These are phyloP conservation scores for Marmota monax DNA, from an alignment of 2,113 vertebrate species.

Conservation along the genomic window DNA sequence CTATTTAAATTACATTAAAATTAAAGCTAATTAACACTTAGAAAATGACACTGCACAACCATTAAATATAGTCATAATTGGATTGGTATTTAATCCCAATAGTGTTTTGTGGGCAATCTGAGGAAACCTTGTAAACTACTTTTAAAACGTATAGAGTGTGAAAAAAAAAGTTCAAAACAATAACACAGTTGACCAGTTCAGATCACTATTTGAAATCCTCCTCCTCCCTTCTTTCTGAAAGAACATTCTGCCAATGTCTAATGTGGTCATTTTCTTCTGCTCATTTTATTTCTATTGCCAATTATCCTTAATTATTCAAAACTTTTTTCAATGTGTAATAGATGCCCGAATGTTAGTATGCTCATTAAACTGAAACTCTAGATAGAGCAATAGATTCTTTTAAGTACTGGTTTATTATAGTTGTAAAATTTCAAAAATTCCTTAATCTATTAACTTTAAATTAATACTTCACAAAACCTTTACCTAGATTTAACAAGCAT, in stretches of 20 bases:
- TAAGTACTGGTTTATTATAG: conserved; percentile 71
- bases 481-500: conserved; percentile 71
- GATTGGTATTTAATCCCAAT: conserved; percentile 74
- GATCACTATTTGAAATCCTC: conserved; percentile 73
- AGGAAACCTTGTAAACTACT: conserved; percentile 6
- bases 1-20: conserved; percentile 73
- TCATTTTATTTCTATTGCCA: conserved; percentile 86
- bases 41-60: conserved; percentile 72
- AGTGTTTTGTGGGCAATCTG: conserved; percentile 43
- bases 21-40: conserved; percentile 78
- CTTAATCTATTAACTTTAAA: conserved; percentile 74
- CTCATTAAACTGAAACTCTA: conserved; percentile 84
- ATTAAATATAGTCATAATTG: conserved; percentile 83
- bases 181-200: conserved; percentile 75
- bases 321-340: conserved; percentile 83
- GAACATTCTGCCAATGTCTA: conserved; percentile 73
- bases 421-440: conserved; percentile 76
- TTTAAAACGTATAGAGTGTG: conserved; percentile 61
- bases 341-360: conserved; percentile 82
- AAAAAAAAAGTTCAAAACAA: conserved; percentile 67
- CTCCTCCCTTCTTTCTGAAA: conserved; percentile 57
- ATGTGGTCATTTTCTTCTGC: conserved; percentile 82
- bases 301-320: conserved; percentile 89
- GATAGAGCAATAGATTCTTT: conserved; percentile 82
- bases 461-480: conserved; percentile 71